A percentile compares a stretch with the other conserved stretches of the same genome.
Conservation (phyloP, 1,140 invertebrate genomes). For the Drosophila pruinosa region DNA sequence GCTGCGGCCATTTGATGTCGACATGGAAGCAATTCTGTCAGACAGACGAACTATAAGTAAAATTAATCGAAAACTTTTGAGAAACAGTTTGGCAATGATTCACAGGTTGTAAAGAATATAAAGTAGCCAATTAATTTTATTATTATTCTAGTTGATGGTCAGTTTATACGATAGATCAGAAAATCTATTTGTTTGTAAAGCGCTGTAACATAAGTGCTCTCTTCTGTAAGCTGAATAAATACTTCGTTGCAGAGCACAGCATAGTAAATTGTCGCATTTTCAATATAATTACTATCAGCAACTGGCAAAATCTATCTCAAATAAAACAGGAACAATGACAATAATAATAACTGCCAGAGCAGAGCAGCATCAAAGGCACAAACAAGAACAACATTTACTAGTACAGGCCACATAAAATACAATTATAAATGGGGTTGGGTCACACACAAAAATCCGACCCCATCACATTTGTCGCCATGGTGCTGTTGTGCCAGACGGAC, state of each 20-base stretch:
- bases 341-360: no score
- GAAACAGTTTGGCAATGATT: neutral
- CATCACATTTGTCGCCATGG: slow-evolving; percentile 44
- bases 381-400: slow-evolving; percentile 7
- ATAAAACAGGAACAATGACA: slow-evolving; percentile 17
- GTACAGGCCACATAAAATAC: slow-evolving; percentile 47
- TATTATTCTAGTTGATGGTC: no score
- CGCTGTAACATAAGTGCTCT: neutral
- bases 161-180: neutral
- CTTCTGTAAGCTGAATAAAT: neutral
- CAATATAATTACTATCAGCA: slow-evolving; percentile 72
- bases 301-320: slow-evolving; percentile 51
- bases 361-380: neutral
- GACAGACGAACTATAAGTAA: neutral
- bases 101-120: neutral
- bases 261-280: slow-evolving; percentile 60
- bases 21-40: no score
- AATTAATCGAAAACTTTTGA: neutral
- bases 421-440: slow-evolving; percentile 62
- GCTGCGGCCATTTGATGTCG: neutral
- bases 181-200: neutral
- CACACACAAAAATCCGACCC: slow-evolving; percentile 23
- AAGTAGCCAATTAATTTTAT: no score
- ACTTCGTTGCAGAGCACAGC: slow-evolving; percentile 19
- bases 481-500: slow-evolving; percentile 6